Evolutionary conservation across 2,888 invertebrate species (phyloP).

Genomic region (Laothoe populi): DNA sequence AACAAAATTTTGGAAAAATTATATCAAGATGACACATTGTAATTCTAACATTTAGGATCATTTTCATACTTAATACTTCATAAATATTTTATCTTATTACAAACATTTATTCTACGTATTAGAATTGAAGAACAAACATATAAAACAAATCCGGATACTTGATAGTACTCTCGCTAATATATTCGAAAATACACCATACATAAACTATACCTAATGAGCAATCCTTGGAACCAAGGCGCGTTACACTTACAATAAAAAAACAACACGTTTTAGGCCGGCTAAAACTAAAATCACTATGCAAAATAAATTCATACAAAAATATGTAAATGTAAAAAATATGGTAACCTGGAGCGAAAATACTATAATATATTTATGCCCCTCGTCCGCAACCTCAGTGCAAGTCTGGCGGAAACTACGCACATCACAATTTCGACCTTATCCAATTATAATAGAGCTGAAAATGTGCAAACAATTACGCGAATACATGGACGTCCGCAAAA

Average conservation of each 20-base stretch:
- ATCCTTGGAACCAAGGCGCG: neutral
- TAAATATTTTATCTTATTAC: no score
- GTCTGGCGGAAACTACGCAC: no score
- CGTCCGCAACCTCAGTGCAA: neutral
- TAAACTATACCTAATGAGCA: conserved; percentile 14
- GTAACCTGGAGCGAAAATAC: conserved; percentile 1
- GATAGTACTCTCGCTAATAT: no score
- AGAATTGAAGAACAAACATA: neutral
- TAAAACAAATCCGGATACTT: neutral
- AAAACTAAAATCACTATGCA: conserved; percentile 39
- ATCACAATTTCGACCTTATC: no score
- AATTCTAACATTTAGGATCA: no score
- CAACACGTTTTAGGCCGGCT: conserved; percentile 50
- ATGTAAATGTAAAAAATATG: neutral
- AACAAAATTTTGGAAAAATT: no score
- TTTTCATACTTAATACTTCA: no score
- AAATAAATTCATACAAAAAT: neutral
- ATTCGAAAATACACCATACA: neutral
- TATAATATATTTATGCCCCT: neutral
- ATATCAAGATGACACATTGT: no score
- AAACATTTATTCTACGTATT: no score
- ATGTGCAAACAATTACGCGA: no score
- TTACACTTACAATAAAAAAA: conserved; percentile 26
- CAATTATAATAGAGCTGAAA: no score
- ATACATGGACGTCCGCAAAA: no score